Evolutionary conservation across 2,113 vertebrate species (phyloP).

Genomic region (Conger conger): DNA sequence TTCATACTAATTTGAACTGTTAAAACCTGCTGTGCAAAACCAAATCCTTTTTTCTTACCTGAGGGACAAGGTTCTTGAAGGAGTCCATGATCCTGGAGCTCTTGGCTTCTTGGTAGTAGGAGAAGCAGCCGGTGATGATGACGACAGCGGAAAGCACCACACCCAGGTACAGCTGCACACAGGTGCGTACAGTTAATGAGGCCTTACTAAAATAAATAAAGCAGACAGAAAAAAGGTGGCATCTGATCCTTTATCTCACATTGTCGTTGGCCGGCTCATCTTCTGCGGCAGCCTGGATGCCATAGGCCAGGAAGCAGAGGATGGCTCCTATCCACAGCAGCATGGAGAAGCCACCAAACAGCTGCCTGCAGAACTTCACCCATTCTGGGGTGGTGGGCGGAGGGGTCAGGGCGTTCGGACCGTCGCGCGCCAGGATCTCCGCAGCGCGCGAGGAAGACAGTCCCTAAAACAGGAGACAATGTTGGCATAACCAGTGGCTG

Average conservation of each 20-base stretch:
- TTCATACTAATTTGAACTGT: too few relatives aligned
- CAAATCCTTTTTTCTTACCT: constrained; percentile 66
- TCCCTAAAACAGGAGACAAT: constrained; percentile 67
- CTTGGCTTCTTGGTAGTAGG: constrained; percentile 97
- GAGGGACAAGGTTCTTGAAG: constrained; percentile 97
- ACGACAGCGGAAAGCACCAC: constrained; percentile 90
- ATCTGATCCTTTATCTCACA: constrained; percentile 53
- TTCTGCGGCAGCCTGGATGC: constrained; percentile 78
- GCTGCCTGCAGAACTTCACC: constrained; percentile 94
- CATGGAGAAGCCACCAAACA: constrained; percentile 94
- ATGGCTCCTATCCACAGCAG: constrained; percentile 93
- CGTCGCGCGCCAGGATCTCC: constrained; percentile 89
- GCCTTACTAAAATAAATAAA: not conserved
- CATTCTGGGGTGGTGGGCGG: constrained; percentile 95
- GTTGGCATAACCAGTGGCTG: not conserved
- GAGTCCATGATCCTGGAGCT: constrained; percentile 99
- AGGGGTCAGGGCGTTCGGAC: constrained; percentile 89
- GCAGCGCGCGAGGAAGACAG: constrained; percentile 78
- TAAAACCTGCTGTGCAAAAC: too few relatives aligned
- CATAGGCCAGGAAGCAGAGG: constrained; percentile 89
- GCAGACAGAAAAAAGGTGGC: not conserved
- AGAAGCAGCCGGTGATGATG: constrained; percentile 95
- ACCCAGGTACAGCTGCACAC: constrained; percentile 84
- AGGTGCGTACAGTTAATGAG: not conserved
- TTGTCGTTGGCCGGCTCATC: constrained; percentile 85